A percentile compares a stretch with the other conserved stretches of the same genome.
Conservation (phyloP, 2,888 invertebrate species). For the Aleiodes leptofemur region DNA sequence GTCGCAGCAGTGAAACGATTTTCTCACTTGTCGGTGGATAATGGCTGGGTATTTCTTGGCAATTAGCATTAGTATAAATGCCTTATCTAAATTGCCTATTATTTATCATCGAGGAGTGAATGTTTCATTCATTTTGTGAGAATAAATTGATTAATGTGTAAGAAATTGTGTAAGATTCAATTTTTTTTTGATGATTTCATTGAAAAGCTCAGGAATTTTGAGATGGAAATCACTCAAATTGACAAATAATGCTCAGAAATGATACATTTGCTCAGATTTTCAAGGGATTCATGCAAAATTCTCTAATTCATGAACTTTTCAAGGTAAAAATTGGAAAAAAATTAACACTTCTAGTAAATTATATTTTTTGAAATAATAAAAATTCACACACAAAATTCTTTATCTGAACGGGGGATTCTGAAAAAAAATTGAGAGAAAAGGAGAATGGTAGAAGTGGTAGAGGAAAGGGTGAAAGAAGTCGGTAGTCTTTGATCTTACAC, state of each 20-base stretch:
- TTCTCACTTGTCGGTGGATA: conserved; percentile 59
- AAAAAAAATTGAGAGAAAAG: conserved; percentile 44
- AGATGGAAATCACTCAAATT: too few relatives aligned
- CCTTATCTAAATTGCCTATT: background rate
- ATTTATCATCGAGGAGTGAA: too few relatives aligned
- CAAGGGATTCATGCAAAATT: too few relatives aligned
- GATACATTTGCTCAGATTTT: too few relatives aligned
- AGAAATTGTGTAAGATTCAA: too few relatives aligned
- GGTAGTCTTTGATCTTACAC: conserved; percentile 69
- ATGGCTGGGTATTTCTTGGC: conserved; percentile 4
- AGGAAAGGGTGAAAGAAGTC: conserved; percentile 62
- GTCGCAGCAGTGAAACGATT: conserved; percentile 58
- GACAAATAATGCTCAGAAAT: too few relatives aligned
- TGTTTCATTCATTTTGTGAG: too few relatives aligned
- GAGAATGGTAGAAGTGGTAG: conserved; percentile 50
- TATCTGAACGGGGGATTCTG: conserved; percentile 8
- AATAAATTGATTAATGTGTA: too few relatives aligned
- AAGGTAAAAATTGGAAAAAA: background rate
- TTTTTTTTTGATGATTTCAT: too few relatives aligned
- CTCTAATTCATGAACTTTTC: background rate
- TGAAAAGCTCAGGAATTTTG: too few relatives aligned
- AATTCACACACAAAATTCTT: conserved; percentile 18
- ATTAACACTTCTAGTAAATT: background rate
- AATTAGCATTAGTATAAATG: conserved; percentile 3
- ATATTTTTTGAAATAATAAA: background rate